Evolutionary conservation across 2,113 vertebrate species (phyloP).

Genomic region (Toxotes chatareus): DNA sequence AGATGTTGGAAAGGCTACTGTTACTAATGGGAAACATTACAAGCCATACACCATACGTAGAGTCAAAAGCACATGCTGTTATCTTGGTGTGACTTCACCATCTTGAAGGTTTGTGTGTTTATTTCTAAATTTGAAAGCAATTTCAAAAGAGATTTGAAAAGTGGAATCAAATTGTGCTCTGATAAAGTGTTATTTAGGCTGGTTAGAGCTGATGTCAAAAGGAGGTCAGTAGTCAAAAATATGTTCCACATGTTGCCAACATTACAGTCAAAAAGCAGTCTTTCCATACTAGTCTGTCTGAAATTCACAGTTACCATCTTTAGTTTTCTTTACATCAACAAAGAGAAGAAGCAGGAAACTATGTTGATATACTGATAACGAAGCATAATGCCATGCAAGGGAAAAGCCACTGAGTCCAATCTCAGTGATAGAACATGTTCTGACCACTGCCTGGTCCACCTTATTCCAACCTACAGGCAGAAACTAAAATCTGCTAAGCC

Average conservation of each 20-base stretch:
- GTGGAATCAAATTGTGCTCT: neutral
- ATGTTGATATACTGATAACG: neutral
- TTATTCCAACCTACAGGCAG: too few species aligned
- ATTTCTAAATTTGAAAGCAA: neutral
- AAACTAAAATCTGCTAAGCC: too few species aligned
- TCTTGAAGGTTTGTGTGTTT: neutral
- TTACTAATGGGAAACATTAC: conserved; percentile 67
- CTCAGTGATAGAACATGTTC: neutral
- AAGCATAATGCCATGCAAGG: neutral
- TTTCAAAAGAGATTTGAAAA: neutral
- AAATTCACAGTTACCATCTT: neutral
- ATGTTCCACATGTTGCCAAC: too few species aligned
- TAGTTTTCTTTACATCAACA: too few species aligned
- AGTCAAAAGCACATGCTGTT: conserved; percentile 19
- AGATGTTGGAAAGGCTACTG: conserved; percentile 67
- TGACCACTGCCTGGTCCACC: too few species aligned
- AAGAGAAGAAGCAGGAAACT: too few species aligned
- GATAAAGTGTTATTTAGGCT: neutral
- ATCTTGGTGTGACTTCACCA: neutral
- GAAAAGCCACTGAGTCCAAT: neutral
- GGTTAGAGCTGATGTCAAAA: neutral
- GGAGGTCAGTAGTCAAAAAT: neutral
- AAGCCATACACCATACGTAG: conserved; percentile 13
- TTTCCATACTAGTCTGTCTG: neutral
- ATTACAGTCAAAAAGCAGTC: neutral